These are phyloP conservation scores for Drosophila pandora DNA, from an alignment of 1,140 invertebrate genomes.

Conservation along the genomic window DNA sequence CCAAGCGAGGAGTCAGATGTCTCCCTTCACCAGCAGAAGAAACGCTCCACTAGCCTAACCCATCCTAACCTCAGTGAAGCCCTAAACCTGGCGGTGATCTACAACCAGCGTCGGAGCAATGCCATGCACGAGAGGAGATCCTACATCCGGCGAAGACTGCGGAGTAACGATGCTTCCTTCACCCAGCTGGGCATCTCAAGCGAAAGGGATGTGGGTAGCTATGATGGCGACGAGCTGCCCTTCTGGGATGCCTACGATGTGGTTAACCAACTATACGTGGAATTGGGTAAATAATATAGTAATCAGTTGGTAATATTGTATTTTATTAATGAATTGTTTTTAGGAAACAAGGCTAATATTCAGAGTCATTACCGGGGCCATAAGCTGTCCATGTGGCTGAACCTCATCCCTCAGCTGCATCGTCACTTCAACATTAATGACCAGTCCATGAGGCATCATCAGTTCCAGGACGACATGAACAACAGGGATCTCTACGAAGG, in stretches of 20 bases:
- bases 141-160: constrained; percentile 60
- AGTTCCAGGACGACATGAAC: constrained; percentile 88
- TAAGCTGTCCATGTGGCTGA: constrained; percentile 96
- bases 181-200: constrained; percentile 41
- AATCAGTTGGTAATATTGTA: too few relatives aligned
- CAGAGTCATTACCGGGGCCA: constrained; percentile 94
- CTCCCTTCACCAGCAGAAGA: constrained; percentile 39
- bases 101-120: constrained; percentile 77
- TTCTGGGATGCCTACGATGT: constrained; percentile 96
- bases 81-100: constrained; percentile 70
- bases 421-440: constrained; percentile 89
- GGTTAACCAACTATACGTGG: constrained; percentile 94
- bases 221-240: constrained; percentile 84
- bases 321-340: constrained; percentile 9
- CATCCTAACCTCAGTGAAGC: constrained; percentile 43
- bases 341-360: constrained; percentile 88
- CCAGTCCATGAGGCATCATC: constrained; percentile 91
- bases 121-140: constrained; percentile 73
- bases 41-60: constrained; percentile 38
- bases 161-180: constrained; percentile 61
- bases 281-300: constrained; percentile 86
- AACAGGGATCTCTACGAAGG: constrained; percentile 77
- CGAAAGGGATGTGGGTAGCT: constrained; percentile 53
- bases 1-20: constrained; percentile 8
- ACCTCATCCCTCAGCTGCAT: constrained; percentile 94